phyloP scores from a whole-genome alignment of 1,140 invertebrate species.

The Steinernema khuongi region DNA sequence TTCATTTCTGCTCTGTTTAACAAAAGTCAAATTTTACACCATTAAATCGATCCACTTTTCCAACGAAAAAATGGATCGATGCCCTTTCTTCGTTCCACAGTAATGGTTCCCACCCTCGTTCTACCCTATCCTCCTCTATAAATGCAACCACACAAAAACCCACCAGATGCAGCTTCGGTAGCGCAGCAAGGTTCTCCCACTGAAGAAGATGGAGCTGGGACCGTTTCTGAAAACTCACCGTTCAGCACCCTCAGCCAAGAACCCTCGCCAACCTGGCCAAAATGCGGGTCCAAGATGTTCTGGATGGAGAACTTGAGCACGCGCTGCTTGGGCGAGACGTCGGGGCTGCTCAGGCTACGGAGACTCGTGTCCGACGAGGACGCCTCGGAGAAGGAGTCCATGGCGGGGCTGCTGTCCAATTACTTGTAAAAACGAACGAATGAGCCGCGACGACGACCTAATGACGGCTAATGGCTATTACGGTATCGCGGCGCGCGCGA shows the following conservation, averaged over 20 bases:
- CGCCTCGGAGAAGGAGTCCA: conserved; percentile 3
- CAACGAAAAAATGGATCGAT: no score
- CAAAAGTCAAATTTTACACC: no score
- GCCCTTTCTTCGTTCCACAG: no score
- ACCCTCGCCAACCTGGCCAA: neutral
- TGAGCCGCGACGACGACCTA: conserved; percentile 12
- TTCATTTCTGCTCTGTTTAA: no score
- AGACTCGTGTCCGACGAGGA: neutral
- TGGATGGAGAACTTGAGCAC: neutral
- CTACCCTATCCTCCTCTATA: no score
- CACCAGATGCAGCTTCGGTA: neutral
- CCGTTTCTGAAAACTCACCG: neutral
- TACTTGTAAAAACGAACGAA: conserved; percentile 13
- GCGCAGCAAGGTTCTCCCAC: neutral
- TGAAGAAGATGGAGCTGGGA: neutral
- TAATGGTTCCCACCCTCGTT: no score
- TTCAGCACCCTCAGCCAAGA: neutral
- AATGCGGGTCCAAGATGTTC: neutral
- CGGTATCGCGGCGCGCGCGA: conserved; percentile 13
- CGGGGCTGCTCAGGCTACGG: neutral
- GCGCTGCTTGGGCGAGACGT: neutral
- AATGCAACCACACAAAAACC: no score
- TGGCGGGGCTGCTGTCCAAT: neutral
- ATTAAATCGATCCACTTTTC: no score
- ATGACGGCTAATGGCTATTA: conserved; percentile 16